Conservation (phyloP, 1,140 invertebrate species). For the Sminthurides bifidus region DNA sequence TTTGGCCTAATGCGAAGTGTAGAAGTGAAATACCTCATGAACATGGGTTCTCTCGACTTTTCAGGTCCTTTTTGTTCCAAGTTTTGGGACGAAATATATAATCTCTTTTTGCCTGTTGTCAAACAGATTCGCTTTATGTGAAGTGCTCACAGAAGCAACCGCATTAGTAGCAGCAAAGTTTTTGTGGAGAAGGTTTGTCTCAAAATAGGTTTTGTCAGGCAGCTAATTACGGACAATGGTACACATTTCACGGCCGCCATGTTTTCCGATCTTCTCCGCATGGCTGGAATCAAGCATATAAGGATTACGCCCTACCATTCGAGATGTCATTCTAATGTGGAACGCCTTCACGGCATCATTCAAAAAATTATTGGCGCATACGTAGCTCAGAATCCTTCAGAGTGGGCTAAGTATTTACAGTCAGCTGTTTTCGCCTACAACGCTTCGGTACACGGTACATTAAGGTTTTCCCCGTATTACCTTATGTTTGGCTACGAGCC, state of each 20-base stretch:
- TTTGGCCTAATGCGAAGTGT: too few relatives aligned
- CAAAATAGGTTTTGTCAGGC: neutral
- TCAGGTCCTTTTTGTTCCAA: too few relatives aligned
- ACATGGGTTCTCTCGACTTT: too few relatives aligned
- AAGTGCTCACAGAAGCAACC: too few relatives aligned
- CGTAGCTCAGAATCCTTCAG: neutral
- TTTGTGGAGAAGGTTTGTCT: neutral
- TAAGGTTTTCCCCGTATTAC: neutral
- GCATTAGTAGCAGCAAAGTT: neutral
- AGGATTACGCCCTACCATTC: neutral
- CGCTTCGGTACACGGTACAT: neutral
- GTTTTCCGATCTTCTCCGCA: neutral
- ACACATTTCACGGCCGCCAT: neutral
- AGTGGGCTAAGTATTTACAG: neutral
- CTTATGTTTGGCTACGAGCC: neutral
- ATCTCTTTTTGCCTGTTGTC: too few relatives aligned
- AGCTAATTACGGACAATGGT: neutral
- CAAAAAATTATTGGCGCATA: neutral
- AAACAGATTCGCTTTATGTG: too few relatives aligned
- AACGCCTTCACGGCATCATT: neutral
- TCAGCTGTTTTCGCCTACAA: neutral
- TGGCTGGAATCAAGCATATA: neutral
- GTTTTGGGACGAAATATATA: too few relatives aligned
- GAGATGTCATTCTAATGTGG: neutral
- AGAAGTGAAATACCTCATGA: too few relatives aligned